Percentiles rank a stretch among this genome's conserved stretches.
Evolutionary conservation across 2,113 vertebrate species (phyloP).

Genomic region (Chroicocephalus ridibundus): DNA sequence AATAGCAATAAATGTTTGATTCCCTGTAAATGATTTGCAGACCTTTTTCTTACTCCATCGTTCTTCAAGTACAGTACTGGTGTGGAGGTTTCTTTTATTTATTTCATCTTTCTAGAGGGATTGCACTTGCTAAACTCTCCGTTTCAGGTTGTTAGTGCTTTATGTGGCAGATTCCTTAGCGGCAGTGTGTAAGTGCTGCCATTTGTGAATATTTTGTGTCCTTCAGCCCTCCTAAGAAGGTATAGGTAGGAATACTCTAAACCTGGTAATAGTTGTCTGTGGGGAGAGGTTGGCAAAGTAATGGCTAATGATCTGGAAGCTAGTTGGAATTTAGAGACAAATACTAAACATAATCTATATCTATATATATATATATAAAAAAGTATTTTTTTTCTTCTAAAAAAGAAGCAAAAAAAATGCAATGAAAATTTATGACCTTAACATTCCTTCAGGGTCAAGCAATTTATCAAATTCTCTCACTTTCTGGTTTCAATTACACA

Average conservation of each 20-base stretch:
- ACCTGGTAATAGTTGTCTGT: constrained; percentile 29
- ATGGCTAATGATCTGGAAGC: constrained; percentile 56
- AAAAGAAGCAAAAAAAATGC: constrained; percentile 73
- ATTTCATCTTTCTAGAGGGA: constrained; percentile 13
- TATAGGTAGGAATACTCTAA: constrained; percentile 3
- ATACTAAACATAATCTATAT: constrained; percentile 77
- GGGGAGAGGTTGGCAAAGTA: not conserved
- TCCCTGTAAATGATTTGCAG: not conserved
- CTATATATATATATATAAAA: not conserved
- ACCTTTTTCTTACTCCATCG: constrained; percentile 6
- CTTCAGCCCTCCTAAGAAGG: constrained; percentile 18
- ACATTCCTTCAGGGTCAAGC: constrained; percentile 98
- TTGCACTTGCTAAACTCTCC: constrained; percentile 33
- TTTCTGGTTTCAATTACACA: constrained; percentile 99
- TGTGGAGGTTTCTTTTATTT: not conserved
- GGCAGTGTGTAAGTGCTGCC: not conserved
- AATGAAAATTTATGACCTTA: constrained; percentile 96
- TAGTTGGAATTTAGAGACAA: constrained; percentile 68
- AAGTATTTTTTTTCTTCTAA: not conserved
- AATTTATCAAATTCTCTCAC: constrained; percentile 99
- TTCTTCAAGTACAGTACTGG: not conserved
- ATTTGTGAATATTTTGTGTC: constrained; percentile 15
- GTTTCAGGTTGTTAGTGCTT: not conserved
- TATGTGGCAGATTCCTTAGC: constrained; percentile 18
- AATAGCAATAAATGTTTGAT: not conserved